phyloP scores from a whole-genome alignment of 2,113 vertebrate species.

The Terrapene triunguis region DNA sequence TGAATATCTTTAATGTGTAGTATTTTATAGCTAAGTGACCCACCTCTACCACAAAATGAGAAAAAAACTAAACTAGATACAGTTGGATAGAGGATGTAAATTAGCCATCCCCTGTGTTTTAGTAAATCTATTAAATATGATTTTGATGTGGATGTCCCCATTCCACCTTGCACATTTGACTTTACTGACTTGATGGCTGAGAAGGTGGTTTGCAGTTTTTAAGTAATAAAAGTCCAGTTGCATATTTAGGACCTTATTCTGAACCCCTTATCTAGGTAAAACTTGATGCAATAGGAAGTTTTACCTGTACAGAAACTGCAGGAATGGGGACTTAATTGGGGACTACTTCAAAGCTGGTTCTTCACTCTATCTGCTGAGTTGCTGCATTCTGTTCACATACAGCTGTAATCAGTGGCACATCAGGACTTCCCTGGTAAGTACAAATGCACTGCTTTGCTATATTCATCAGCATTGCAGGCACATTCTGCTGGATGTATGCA shows the following conservation, averaged over 20 bases:
- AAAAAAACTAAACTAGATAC: background rate
- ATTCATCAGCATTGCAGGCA: background rate
- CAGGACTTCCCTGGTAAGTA: background rate
- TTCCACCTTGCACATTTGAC: background rate
- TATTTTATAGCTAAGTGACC: background rate
- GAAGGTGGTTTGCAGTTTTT: background rate
- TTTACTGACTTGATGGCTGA: background rate
- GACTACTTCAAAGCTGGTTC: background rate
- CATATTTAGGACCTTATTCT: background rate
- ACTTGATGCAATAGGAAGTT: background rate
- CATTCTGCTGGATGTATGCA: background rate
- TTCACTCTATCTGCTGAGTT: background rate
- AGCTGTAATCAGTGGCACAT: background rate
- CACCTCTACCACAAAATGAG: background rate
- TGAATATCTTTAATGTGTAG: constrained; percentile 70
- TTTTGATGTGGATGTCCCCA: background rate
- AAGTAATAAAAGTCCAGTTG: background rate
- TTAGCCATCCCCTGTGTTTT: background rate
- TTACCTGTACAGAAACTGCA: background rate
- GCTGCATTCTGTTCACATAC: background rate
- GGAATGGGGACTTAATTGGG: background rate
- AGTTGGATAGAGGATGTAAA: background rate
- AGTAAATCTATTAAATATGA: background rate
- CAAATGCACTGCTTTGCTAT: background rate
- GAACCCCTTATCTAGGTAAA: background rate